These are phyloP conservation scores for Cephus nigrinus DNA, from an alignment of 2,888 invertebrate species.

Conservation along the genomic window DNA sequence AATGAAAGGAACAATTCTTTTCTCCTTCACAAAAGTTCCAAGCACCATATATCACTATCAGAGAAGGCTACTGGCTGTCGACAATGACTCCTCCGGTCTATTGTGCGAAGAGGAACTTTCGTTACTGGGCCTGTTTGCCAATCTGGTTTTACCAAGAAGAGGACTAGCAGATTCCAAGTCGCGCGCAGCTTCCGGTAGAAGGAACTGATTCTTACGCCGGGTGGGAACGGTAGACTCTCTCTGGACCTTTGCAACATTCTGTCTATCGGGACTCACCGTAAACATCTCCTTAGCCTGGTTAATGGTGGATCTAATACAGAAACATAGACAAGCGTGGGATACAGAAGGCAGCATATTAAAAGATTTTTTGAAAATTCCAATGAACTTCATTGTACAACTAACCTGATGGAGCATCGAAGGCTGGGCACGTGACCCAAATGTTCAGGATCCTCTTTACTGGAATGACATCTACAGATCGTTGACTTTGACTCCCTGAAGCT, in stretches of 20 bases:
- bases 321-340: not conserved
- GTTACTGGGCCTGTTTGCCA: constrained; percentile 33
- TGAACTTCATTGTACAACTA: not conserved
- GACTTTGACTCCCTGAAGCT: not conserved
- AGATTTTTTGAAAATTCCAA: not conserved
- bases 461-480: constrained; percentile 25
- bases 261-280: not conserved
- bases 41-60: constrained; percentile 9
- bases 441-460: constrained; percentile 4
- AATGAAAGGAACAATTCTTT: not conserved
- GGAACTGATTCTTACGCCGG: not conserved
- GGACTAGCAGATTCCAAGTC: not conserved
- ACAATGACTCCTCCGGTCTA: constrained; percentile 32
- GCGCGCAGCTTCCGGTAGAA: not conserved
- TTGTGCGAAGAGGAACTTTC: constrained; percentile 33
- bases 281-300: constrained; percentile 46
- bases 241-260: not conserved
- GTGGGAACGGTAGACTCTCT: not conserved
- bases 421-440: constrained; percentile 14
- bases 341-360: not conserved
- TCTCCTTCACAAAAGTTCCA: not conserved
- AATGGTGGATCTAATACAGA: constrained; percentile 38
- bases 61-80: constrained; percentile 36
- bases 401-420: constrained; percentile 37
- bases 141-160: not conserved